Percentiles rank a stretch among this genome's conserved stretches.
Conservation (phyloP, 92 coral and sea anemone species). For the Actinernus sp. region DNA sequence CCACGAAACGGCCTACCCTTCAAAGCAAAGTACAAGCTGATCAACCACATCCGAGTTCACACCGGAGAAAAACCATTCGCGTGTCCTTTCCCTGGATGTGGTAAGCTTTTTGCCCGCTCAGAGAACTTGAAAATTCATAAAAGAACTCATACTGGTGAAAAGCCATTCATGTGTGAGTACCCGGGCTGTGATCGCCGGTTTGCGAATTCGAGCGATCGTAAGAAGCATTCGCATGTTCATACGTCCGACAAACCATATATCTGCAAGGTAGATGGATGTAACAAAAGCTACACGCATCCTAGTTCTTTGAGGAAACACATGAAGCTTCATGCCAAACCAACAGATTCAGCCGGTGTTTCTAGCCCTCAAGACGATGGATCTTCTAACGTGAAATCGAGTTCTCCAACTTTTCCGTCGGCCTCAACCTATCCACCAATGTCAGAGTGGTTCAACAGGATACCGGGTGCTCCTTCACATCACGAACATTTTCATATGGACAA, state of each 20-base stretch:
- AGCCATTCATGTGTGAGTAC: slow-evolving; percentile 96
- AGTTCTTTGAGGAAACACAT: slow-evolving; percentile 97
- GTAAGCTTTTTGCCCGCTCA: slow-evolving; percentile 98
- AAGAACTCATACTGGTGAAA: slow-evolving; percentile 99
- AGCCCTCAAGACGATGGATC: slow-evolving; percentile 82
- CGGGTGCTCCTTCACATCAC: slow-evolving; percentile 75
- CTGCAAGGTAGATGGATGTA: slow-evolving; percentile 98
- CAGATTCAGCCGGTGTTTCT: slow-evolving; percentile 79
- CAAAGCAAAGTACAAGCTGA: slow-evolving; percentile 98
- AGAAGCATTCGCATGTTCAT: slow-evolving; percentile 99
- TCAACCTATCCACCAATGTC: slow-evolving; percentile 92
- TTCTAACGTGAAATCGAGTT: slow-evolving; percentile 63
- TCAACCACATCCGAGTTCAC: slow-evolving; percentile 98
- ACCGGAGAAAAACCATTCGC: slow-evolving; percentile 99
- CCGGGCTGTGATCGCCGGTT: slow-evolving; percentile 99
- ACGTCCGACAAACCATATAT: slow-evolving; percentile 99
- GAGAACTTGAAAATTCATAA: slow-evolving; percentile 99
- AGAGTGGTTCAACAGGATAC: slow-evolving; percentile 93
- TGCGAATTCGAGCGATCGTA: slow-evolving; percentile 99
- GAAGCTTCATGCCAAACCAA: slow-evolving; percentile 97
- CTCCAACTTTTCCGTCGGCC: slow-evolving; percentile 80
- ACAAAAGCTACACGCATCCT: slow-evolving; percentile 98
- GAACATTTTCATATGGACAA: slow-evolving; percentile 86
- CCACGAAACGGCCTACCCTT: slow-evolving; percentile 95
- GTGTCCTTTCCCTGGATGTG: slow-evolving; percentile 98